Evolutionary conservation across 2,113 vertebrate species (phyloP), one percentile per base, ranked within the genome.

Genomic region (Alexandromys fortis): DNA sequence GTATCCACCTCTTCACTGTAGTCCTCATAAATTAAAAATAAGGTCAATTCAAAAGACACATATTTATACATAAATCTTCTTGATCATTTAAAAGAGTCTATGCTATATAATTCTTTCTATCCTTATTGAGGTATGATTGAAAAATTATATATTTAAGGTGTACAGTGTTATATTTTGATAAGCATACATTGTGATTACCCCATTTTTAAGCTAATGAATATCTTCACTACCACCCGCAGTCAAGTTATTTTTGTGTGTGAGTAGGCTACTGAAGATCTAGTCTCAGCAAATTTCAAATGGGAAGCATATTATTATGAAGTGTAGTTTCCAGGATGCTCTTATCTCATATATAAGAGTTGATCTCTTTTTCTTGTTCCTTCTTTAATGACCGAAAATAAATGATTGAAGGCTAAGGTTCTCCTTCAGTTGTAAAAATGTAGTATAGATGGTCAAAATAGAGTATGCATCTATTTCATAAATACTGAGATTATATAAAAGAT

Each of bases 331-430:
- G 35, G 75, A 67, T 24, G 30, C 28, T 42, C 26, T 55, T 30
- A 42, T 42, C 33, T 81, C 7, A 42, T 35, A 11, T 24, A 22
- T 65, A 21, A 75, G 19, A 81, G 3, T 11, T 24, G 6, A n/a
- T 45, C 19, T 7, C 16, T 94, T 7, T 7, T 94, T 91, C 17
- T 94, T 88, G 45, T 42, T 72, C 21, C 5, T 77, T 55, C 96
- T 81, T 90, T 72, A 91, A 19, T 91, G 22, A 4, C 21, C 67
- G 16, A 88, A 85, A 88, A 88, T 10, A 96, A 83, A 76, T 81
- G 1, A 68, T 35, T n/a, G 73, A 79, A 92, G 61, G 10, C 55
- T 24, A 72, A 1, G 11, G 63, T 91, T 77, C 55, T 38, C 30
- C 30, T 47, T 14, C 28, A 26, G 42, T 77, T 86, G 65, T 67